Percentiles rank a stretch among this genome's conserved stretches.
Evolutionary conservation across 2,797 vertebrate species (phyloP).

Genomic region (Dryobates pubescens): DNA sequence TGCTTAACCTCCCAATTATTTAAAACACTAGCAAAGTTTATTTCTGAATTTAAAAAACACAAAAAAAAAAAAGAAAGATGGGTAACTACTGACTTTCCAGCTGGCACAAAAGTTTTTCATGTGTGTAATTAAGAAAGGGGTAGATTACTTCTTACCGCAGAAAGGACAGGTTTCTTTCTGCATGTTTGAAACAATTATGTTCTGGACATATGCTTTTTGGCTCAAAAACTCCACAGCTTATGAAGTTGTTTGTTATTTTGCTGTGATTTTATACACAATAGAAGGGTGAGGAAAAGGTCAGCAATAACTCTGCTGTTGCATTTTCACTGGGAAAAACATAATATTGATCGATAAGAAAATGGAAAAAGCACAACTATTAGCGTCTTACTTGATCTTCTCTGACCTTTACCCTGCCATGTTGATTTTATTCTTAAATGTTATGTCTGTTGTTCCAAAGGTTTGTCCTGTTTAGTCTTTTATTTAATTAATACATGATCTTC

Average conservation of each 20-base stretch:
- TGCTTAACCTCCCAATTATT: conserved; percentile 8
- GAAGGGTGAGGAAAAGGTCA: conserved; percentile 93
- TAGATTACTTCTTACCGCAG: conserved; percentile 8
- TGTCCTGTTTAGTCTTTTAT: conserved; percentile 80
- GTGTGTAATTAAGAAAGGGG: conserved; percentile 11
- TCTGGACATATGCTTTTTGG: conserved; percentile 56
- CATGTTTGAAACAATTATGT: conserved; percentile 63
- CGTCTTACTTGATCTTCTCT: conserved; percentile 87
- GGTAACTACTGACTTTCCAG: not conserved
- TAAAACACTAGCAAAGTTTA: conserved; percentile 1
- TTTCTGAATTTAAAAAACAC: not conserved
- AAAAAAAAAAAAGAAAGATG: not conserved
- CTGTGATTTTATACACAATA: conserved; percentile 82
- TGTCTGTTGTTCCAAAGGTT: conserved; percentile 78
- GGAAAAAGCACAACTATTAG: conserved; percentile 90
- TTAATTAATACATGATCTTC: conserved; percentile 78
- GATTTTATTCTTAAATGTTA: conserved; percentile 82
- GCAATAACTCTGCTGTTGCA: conserved; percentile 88
- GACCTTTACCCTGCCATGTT: conserved; percentile 87
- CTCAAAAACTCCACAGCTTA: conserved; percentile 75
- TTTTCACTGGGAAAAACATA: conserved; percentile 87
- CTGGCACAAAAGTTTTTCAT: conserved; percentile 1
- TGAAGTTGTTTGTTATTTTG: conserved; percentile 89
- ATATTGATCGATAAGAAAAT: conserved; percentile 94
- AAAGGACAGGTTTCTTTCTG: not conserved